Percentiles rank a stretch among this genome's conserved stretches.
phyloP scores from a whole-genome alignment of 2,888 invertebrate genomes.

The Taphrorychus bicolor region DNA sequence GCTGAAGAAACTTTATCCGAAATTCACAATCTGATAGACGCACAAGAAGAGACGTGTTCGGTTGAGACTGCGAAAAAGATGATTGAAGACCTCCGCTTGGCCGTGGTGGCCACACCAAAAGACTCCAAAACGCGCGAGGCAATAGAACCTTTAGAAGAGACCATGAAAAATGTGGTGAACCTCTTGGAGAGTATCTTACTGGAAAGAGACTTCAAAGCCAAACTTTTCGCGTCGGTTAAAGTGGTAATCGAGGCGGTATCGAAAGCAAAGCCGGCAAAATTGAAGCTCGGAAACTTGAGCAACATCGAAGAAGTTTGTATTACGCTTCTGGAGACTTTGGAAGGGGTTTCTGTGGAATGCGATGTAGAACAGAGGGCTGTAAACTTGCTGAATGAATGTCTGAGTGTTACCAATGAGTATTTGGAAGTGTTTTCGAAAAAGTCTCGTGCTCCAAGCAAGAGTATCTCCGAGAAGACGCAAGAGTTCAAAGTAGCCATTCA shows the following conservation, averaged over 20 bases:
- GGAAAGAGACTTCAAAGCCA: conserved; percentile 43
- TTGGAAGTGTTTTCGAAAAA: conserved; percentile 33
- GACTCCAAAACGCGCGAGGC: conserved; percentile 52
- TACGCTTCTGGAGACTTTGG: conserved; percentile 26
- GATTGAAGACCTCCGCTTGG: conserved; percentile 54
- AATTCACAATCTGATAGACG: conserved; percentile 48
- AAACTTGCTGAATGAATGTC: conserved; percentile 27
- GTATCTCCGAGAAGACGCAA: conserved; percentile 34
- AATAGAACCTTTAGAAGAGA: conserved; percentile 56
- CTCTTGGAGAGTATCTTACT: conserved; percentile 54
- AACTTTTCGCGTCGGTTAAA: conserved; percentile 36
- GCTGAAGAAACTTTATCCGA: conserved; percentile 51
- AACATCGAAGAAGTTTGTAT: conserved; percentile 17
- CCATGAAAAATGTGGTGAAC: conserved; percentile 57
- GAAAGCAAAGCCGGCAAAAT: conserved; percentile 33
- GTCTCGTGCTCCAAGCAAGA: conserved; percentile 32
- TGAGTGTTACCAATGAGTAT: conserved; percentile 34
- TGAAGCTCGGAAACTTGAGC: conserved; percentile 9
- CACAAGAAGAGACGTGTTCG: conserved; percentile 37
- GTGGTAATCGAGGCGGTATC: conserved; percentile 19
- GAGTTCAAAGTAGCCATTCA: conserved; percentile 37
- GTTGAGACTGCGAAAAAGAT: conserved; percentile 52
- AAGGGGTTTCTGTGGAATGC: conserved; percentile 22
- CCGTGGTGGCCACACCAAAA: conserved; percentile 52
- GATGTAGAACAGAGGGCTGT: conserved; percentile 33